These are phyloP conservation scores for Thysanoteuthis rhombus DNA, from an alignment of 2,888 invertebrate species.

Conservation along the genomic window DNA sequence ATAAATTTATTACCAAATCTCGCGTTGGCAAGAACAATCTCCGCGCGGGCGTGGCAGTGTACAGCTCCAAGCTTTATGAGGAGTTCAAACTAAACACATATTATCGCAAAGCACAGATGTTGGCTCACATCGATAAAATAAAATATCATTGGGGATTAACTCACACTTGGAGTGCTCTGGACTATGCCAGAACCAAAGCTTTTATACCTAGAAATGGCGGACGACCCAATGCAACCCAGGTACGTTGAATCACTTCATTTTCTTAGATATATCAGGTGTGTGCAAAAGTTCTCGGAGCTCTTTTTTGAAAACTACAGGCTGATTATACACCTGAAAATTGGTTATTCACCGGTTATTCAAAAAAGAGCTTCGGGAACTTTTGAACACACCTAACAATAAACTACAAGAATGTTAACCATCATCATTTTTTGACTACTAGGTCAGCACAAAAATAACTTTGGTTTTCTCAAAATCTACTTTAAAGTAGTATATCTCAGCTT, in stretches of 20 bases:
- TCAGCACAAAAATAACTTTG: no score
- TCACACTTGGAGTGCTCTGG: not conserved
- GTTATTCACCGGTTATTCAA: no score
- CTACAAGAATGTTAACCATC: no score
- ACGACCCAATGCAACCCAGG: not conserved
- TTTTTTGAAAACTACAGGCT: no score
- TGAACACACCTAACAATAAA: no score
- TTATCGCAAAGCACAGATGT: not conserved
- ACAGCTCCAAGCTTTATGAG: not conserved
- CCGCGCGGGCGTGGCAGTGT: constrained; percentile 34
- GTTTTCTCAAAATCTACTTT: no score
- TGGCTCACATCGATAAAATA: not conserved
- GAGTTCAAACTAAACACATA: constrained; percentile 28
- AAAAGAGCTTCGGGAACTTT: no score
- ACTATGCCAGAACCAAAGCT: not conserved
- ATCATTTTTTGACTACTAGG: no score
- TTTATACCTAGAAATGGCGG: not conserved
- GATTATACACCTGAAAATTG: no score
- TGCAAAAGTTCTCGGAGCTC: no score
- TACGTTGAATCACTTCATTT: not conserved
- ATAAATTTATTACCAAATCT: not conserved
- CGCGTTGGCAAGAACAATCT: constrained; percentile 32
- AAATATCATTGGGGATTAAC: not conserved
- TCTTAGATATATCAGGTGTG: no score
- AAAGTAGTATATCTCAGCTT: no score